Base-by-base conservation (phyloP, 2,113 vertebrate species). In the Madoqua kirkii region DNA sequence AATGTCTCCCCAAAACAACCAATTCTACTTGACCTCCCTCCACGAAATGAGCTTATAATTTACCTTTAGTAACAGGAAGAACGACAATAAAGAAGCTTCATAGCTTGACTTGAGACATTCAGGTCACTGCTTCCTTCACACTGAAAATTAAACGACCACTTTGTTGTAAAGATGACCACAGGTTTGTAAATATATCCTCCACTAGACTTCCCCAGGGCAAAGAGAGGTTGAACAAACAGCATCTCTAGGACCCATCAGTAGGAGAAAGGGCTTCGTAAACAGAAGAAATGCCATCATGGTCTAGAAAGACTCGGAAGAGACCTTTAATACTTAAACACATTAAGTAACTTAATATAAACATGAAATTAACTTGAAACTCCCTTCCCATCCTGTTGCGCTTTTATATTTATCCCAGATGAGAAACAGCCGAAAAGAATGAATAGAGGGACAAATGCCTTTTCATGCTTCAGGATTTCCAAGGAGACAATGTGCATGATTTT, bases 351-450 rank as follows among this genome's bases (percentile, higher is more conserved):
- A 15, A 19, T 21, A 13, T 19, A 36, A 52, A 54, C 60, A 55
- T 13, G 55, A 67, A 45, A 21, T 59, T 86, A 57, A 21, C 86
- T 8, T 3, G 13, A 82, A 55, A 29, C 7, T 59, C 6, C 94
- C 12, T 91, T 31, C 88, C 57, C 31, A 78, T 19, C 90, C 88
- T 11, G 11, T 7, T 25, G 0, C 4, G 4, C n/a, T 23, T 45
- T n/a, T 36, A 1, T 27, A 43, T 48, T 89, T 45, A 48, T 48
- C 82, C 48, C 48, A 86, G 45, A 55, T 62, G 52, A 95, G 57
- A 92, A 98, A 92, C 84, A 93, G 93, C 33, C 86, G 27, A 93
- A n/a, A 55, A 81, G 13, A 54, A 25, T 21, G 57, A 11, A 5
- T 31, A 7, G 33, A 4, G 36, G 33, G 6, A 25, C 40, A 54